Conservation (phyloP, 2,888 invertebrate species). For the Apamea anceps region DNA sequence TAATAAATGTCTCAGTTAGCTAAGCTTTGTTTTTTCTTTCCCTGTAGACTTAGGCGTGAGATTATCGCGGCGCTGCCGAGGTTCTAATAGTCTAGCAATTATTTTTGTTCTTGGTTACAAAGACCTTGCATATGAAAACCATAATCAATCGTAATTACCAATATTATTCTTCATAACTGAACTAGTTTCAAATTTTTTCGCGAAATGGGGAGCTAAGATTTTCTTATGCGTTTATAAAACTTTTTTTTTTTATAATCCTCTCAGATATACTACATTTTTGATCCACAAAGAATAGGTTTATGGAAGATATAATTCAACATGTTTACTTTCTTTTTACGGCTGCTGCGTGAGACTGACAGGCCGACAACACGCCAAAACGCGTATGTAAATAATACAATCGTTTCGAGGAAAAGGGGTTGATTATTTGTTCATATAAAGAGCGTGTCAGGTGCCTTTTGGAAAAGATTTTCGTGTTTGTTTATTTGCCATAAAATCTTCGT, state of each 20-base stretch:
- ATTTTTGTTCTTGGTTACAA: neutral
- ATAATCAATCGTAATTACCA: neutral
- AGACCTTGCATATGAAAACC: neutral
- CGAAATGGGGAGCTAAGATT: neutral
- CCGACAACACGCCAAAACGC: slow-evolving; percentile 33
- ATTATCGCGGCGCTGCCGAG: neutral
- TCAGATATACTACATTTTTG: slow-evolving; percentile 18
- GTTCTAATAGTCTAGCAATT: neutral
- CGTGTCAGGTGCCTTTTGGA: slow-evolving; percentile 19
- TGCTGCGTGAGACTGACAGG: slow-evolving; percentile 28
- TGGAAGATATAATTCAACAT: slow-evolving; percentile 31
- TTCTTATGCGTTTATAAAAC: neutral
- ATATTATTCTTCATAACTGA: neutral
- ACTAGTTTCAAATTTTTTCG: neutral
- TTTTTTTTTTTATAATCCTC: slow-evolving; percentile 1
- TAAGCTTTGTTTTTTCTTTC: neutral
- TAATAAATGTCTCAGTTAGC: slow-evolving; percentile 1
- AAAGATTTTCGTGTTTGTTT: slow-evolving; percentile 13
- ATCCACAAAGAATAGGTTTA: slow-evolving; percentile 31
- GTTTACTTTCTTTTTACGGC: slow-evolving; percentile 26
- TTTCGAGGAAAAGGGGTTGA: slow-evolving; percentile 27
- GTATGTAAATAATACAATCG: slow-evolving; percentile 14
- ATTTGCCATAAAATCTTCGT: too few relatives aligned
- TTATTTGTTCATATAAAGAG: neutral
- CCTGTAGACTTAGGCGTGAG: neutral